Evolutionary conservation across 2,113 vertebrate genomes (phyloP), one percentile per base, ranked within the genome.

Genomic region (Microcebus griseorufus): DNA sequence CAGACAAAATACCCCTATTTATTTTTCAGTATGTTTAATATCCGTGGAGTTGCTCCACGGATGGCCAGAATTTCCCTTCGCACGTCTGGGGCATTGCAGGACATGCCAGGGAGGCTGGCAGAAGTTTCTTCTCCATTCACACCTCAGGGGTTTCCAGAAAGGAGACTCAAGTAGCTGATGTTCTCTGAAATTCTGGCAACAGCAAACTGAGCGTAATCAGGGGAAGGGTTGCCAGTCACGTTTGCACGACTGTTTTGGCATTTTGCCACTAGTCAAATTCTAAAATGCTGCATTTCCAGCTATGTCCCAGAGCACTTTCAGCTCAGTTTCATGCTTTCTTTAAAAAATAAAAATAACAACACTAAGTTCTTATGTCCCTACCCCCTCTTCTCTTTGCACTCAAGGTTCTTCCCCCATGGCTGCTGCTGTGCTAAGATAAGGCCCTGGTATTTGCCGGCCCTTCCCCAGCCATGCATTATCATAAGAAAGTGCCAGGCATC

Each of bases 401-500:
- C 83, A 27, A 93, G 91, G 93, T 94, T 60, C 45, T 69, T 12
- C 80, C 32, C 0, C 29, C 91, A 90, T 97, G 99, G 98, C 99
- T 98, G 78, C 97, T 98, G 97, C 72, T 83, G 69, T 88, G 25
- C 98, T 88, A 99, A 99, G 99, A 99, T 99, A 99, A 99, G 99
- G 98, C 96, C 67, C 94, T 98, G 98, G 99, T 99, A 99, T 99
- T 99, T 20, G 99, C 98, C 98, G 98, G 98, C 97, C 98, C 85
- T 98, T 97, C 97, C 95, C 98, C 99, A 98, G 99, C 99, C 98
- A 98, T 96, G 96, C 98, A 99, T 99, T 99, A 99, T 99, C 99
- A 99, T 99, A 99, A 99, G 99, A 99, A 99, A 99, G 99, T 99
- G 99, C 98, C 97, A 97, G 98, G 98, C 98, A 99, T 99, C 99